A percentile compares a stretch with the other conserved stretches of the same genome.
phyloP scores from a whole-genome alignment of 2,888 invertebrate species.

The Subacronicta megacephala region DNA sequence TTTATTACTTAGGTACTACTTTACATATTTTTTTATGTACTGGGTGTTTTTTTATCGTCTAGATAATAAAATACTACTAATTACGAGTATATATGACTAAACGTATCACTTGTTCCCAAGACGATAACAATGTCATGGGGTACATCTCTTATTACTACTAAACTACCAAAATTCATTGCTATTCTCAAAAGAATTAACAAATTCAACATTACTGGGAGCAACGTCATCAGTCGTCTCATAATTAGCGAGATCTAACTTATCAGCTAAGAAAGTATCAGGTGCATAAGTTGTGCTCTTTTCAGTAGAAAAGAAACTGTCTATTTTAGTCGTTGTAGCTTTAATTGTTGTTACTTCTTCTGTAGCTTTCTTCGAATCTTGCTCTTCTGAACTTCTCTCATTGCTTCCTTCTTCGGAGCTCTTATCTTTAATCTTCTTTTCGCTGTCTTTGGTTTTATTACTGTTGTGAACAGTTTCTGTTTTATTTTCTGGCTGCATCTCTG shows the following conservation, averaged over 20 bases:
- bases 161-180: slow-evolving; percentile 54
- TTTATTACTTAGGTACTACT: too few species aligned
- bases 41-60: too few species aligned
- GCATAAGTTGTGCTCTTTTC: slow-evolving; percentile 72
- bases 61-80: too few species aligned
- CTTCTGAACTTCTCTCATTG: slow-evolving; percentile 35
- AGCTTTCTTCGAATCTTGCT: slow-evolving; percentile 2
- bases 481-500: slow-evolving; percentile 58
- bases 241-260: slow-evolving; percentile 78
- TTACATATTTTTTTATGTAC: too few species aligned
- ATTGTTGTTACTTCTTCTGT: slow-evolving; percentile 23
- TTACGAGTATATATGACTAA: too few species aligned
- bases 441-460: slow-evolving; percentile 4
- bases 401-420: slow-evolving; percentile 29
- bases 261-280: slow-evolving; percentile 82
- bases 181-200: slow-evolving; percentile 70
- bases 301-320: slow-evolving; percentile 77
- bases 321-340: slow-evolving; percentile 55
- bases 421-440: slow-evolving; percentile 26
- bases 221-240: slow-evolving; percentile 74
- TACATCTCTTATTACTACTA: background rate
- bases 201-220: slow-evolving; percentile 58
- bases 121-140: too few species aligned
- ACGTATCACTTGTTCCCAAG: too few species aligned
- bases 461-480: slow-evolving; percentile 9